A percentile compares a stretch with the other conserved stretches of the same genome.
Evolutionary conservation across 2,113 vertebrate genomes (phyloP).

Genomic region (Seriola dumerili): DNA sequence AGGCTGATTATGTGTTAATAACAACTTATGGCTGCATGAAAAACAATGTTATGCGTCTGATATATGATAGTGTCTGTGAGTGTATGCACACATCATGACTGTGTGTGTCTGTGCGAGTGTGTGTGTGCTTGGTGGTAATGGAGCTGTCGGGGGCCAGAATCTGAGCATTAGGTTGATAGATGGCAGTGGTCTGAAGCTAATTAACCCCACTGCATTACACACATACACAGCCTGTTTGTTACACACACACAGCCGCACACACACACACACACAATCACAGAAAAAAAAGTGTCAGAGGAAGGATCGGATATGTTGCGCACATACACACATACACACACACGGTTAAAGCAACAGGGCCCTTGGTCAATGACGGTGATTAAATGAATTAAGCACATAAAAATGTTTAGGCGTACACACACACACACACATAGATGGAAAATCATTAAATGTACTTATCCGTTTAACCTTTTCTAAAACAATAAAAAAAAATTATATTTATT

Average conservation of each 20-base stretch:
- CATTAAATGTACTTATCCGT: background rate
- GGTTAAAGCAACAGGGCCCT: background rate
- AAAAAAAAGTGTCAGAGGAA: slow-evolving; percentile 5
- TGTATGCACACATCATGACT: background rate
- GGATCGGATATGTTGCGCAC: background rate
- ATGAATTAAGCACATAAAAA: background rate
- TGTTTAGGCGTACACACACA: background rate
- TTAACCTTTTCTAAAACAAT: background rate
- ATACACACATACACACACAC: background rate
- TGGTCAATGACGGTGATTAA: slow-evolving; percentile 14
- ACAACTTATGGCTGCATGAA: background rate
- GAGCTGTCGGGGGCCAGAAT: slow-evolving; percentile 70
- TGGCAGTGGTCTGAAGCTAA: slow-evolving; percentile 77
- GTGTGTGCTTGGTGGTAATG: slow-evolving; percentile 70
- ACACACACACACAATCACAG: slow-evolving; percentile 14
- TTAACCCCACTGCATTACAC: slow-evolving; percentile 77
- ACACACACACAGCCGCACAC: slow-evolving; percentile 29
- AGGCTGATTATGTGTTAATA: background rate
- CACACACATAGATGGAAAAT: background rate
- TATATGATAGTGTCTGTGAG: background rate
- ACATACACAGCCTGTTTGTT: slow-evolving; percentile 37
- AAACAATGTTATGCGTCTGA: background rate
- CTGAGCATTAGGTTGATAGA: slow-evolving; percentile 81
- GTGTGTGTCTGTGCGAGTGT: slow-evolving; percentile 37
- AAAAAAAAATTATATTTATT: background rate